Evolutionary conservation across 2,888 invertebrate species (phyloP), one percentile per base, ranked within the genome.

Genomic region (Leistus spinibarbis): DNA sequence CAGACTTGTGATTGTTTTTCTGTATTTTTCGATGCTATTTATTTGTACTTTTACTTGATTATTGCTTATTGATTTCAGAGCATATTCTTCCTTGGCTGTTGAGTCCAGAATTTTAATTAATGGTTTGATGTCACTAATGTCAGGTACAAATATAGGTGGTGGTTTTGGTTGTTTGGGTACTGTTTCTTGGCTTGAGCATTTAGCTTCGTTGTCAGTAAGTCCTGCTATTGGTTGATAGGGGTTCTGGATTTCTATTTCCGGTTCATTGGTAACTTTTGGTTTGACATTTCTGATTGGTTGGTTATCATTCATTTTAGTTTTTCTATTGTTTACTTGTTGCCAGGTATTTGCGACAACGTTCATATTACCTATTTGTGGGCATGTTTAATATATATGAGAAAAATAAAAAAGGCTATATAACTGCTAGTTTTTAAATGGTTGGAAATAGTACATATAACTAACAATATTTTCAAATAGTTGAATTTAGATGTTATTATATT

Each of bases 1-100:
- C 24, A 76, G 23, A 10, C 20, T 20, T 16, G 62, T 54, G 23
- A 54, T 62, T 54, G 63, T 69, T 69, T 76, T 69, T 64, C 69
- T 69, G 23, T 69, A 75, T 69, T 54, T 53, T 54, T 75, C 68
- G 19, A 54, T 20, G 54, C 53, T 65, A 20, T 64, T 70, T 64
- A 63, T 56, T 69, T 76, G 69, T 53, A 76, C 53, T 76, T 76
- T 76, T 24, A 76, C 69, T 76, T 64, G 54, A 17, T 63, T 70
- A 27, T 76, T 65, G 27, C 54, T 17, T 23, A 57, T 56, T 7
- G 69, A 56, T 57, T 69, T 69, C 56, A 69, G 13, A 9, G n/a
- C 16, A 57, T 69, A 57, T 17, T 57, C 57, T n/a, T 57, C 56
- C n/a, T 69, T 57, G 2, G 17, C 24, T 56, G 23, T 23, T 24